Evolutionary conservation across 2,113 vertebrate genomes (phyloP), one percentile per base, ranked within the genome.

Genomic region (Phrynosoma blainvillii): DNA sequence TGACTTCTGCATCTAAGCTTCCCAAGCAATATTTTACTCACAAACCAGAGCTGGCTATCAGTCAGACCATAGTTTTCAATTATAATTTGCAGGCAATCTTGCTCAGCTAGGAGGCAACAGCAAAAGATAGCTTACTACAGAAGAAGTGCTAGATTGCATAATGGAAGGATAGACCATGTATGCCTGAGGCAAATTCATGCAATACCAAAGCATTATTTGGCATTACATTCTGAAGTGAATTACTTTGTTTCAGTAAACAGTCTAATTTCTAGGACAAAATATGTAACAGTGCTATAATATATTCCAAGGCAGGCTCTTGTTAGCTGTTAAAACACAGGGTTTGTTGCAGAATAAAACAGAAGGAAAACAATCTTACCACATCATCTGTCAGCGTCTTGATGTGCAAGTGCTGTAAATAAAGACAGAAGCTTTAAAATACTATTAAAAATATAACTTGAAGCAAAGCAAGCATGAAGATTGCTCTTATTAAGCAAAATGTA

Each of bases 381-480:
- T 99, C 98, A 96, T 99, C 98, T 65, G 98, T 99, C 97, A 99
- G 94, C 92, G 97, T 99, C 98, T 94, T 98, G 96, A 99, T 98
- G 95, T 97, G 98, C 96, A 99, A 97, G 82, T 98, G 97, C 98
- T 99, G 97, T 82, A 96, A 96, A 96, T 90, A 93, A 91, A 93
- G 91, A 91, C 92, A 93, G 71, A 91, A 89, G 88, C 80, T 30
- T 95, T 84, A 96, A 79, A 82, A 91, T 86, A 3, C 25, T 70
- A 59, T 42, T n/a, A 54, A n/a, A 79, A 74, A 32, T 66, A 1
- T 42, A 16, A 84, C 25, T 52, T 73, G 11, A 82, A 66, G 32
- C 27, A 25, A 21, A 23, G 32, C 42, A 47, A 27, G 8, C 65
- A 32, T 47, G 36, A 1, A 5, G 4, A 30, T 10, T 65, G 36